These are phyloP conservation scores for Cephalotes varians DNA, from an alignment of 2,888 invertebrate genomes.

Conservation along the genomic window DNA sequence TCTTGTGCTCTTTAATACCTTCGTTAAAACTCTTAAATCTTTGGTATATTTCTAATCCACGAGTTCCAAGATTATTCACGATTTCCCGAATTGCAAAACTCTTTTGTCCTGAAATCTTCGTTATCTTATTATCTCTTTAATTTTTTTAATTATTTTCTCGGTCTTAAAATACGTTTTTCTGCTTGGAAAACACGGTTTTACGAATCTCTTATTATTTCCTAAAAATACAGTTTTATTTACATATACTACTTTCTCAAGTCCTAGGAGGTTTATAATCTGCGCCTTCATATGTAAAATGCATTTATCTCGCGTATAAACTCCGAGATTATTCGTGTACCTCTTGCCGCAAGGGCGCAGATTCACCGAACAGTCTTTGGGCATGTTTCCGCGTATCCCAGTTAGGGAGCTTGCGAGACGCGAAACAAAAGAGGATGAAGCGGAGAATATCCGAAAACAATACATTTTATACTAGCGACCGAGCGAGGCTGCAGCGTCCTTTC, in stretches of 20 bases:
- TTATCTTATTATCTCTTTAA: neutral
- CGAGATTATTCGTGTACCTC: conserved; percentile 24
- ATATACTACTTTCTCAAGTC: neutral
- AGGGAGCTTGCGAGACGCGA: conserved; percentile 66
- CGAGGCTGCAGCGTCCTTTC: conserved; percentile 18
- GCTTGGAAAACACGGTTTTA: too few species aligned
- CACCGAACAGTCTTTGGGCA: conserved; percentile 8
- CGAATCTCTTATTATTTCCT: neutral
- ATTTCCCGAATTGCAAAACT: neutral
- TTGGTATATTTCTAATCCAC: neutral
- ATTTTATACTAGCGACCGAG: conserved; percentile 71
- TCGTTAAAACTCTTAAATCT: neutral
- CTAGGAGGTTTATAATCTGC: conserved; percentile 17
- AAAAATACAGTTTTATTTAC: neutral
- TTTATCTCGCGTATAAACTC: conserved; percentile 37
- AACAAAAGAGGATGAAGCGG: conserved; percentile 76
- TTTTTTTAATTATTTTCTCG: neutral
- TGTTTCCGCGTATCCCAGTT: conserved; percentile 45
- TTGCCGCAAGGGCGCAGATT: neutral
- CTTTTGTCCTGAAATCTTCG: neutral
- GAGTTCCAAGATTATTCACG: neutral
- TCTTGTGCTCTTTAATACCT: neutral
- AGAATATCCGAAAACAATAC: conserved; percentile 82
- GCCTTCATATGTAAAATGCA: neutral
- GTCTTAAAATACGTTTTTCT: neutral